Conservation (phyloP, 1,140 invertebrate species). For the Argopecten irradians region DNA sequence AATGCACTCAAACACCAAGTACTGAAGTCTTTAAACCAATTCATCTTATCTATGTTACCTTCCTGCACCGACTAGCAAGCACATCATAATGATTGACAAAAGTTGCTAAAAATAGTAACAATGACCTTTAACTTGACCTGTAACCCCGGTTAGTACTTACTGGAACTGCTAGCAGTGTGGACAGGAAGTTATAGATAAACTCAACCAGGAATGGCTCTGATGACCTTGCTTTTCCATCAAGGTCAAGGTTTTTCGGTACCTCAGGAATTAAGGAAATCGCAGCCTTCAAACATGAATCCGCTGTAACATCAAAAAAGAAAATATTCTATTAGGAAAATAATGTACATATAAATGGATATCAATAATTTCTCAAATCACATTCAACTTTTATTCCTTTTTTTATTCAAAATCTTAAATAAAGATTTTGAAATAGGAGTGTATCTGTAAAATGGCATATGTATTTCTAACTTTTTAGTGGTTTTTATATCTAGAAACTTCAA, state of each 20-base stretch:
- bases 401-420: no score
- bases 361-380: neutral
- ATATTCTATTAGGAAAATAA: neutral
- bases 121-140: no score
- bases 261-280: slow-evolving; percentile 88
- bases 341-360: neutral
- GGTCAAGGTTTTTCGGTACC: slow-evolving; percentile 85
- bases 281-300: slow-evolving; percentile 95
- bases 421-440: no score
- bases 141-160: no score
- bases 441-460: no score
- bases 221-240: slow-evolving; percentile 85
- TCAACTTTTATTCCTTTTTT: no score
- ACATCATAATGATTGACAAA: neutral
- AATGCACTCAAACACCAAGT: no score
- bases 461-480: neutral
- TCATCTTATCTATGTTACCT: neutral
- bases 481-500: neutral
- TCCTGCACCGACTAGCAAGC: neutral
- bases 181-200: slow-evolving; percentile 85
- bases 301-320: slow-evolving; percentile 78
- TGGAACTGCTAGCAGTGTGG: slow-evolving; percentile 90
- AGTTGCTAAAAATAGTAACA: neutral
- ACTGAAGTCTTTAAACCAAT: neutral
- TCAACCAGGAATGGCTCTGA: slow-evolving; percentile 85